phyloP scores from a whole-genome alignment of 2,797 vertebrate genomes.

The Kryptopterus vitreolus region DNA sequence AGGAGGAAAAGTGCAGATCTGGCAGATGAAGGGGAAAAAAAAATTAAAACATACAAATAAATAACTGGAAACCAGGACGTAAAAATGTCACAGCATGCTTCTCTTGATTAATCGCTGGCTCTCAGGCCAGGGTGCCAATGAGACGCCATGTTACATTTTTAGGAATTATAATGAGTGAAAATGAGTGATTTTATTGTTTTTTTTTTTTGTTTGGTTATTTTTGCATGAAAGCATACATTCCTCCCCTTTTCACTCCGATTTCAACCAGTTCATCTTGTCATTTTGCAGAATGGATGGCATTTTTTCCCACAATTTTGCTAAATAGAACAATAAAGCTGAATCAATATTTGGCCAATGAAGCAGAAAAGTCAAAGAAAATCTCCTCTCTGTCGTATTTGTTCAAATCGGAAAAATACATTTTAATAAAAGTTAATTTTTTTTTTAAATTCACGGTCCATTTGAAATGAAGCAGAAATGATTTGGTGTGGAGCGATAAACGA shows the following conservation, averaged over 20 bases:
- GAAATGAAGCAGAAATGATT: too few relatives aligned
- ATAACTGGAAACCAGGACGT: not conserved
- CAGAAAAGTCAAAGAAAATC: not conserved
- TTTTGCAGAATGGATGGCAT: not conserved
- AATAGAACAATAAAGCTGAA: not conserved
- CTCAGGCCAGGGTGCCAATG: not conserved
- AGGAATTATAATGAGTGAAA: conserved; percentile 28
- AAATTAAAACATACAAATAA: not conserved
- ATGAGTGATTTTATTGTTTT: conserved; percentile 4
- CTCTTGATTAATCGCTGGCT: conserved; percentile 18
- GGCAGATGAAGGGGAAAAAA: not conserved
- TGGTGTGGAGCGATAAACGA: not conserved
- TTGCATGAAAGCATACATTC: not conserved
- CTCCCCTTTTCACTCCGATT: conserved; percentile 8
- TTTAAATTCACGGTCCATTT: not conserved
- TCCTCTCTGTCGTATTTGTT: too few relatives aligned
- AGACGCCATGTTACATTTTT: not conserved
- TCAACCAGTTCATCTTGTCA: not conserved
- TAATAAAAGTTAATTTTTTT: not conserved
- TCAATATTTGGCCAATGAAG: not conserved
- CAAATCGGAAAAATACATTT: not conserved
- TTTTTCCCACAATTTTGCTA: not conserved
- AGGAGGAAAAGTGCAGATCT: not conserved
- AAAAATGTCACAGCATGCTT: not conserved
- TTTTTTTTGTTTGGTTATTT: not conserved